Evolutionary conservation across 2,888 invertebrate species (phyloP), one percentile per base, ranked within the genome.

Genomic region (Lasius fuliginosus): DNA sequence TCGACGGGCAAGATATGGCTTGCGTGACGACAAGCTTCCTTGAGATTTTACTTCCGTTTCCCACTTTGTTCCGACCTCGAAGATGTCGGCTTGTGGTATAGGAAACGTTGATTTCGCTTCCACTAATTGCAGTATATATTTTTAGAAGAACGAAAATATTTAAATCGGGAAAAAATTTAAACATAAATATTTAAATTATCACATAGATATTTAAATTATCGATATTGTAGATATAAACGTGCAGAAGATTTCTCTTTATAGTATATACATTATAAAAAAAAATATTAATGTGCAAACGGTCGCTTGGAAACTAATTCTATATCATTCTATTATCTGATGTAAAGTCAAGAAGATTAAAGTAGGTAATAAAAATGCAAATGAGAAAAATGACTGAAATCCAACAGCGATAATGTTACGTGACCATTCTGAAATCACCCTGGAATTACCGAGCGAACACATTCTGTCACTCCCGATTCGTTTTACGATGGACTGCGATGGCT

Each of bases 21-120:
- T 97, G 1, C 96, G 95, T 8, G 97, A 97, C 88, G 96, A 97
- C 81, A 83, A 75, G 74, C 74, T 76, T 83, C 82, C 62, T 77
- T 82, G 74, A 65, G 74, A 84, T 84, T 87, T 88, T 65, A 62
- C 73, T 79, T 76, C 71, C 68, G 42, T 83, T 87, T 60, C 60
- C 81, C 77, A 60, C 77, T 85, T 60, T 76, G 68, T 82, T 84
- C 30, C 76, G 77, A 68, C 88, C 85, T 76, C 87, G 86, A 85
- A 69, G 77, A 69, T 71, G 30, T 68, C 27, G 69, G 53, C 69
- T 68, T 64, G 60, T 49, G n/a, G 5, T 58, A 53, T 49, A 68
- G 36, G n/a, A 81, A 69, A 77, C 42, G 30, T 58, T 23, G 30
- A 46, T 71, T 49, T 62, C 23, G 30, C 27, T 60, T 36, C 42